phyloP scores from a whole-genome alignment of 1,140 invertebrate species.

The Ips nitidus region DNA sequence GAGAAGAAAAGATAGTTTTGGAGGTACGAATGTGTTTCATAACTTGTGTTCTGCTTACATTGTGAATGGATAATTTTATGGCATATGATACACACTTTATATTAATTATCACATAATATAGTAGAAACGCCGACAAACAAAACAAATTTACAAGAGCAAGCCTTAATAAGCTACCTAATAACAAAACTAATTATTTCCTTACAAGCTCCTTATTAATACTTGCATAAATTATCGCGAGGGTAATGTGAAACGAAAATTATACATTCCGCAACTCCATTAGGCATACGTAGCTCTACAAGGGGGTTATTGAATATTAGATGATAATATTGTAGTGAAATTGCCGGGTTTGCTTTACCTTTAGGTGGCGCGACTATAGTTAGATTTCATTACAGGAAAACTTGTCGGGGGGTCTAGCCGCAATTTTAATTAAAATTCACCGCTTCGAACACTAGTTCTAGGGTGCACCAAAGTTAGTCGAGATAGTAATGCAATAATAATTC shows the following conservation, averaged over 20 bases:
- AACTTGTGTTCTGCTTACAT: too few species aligned
- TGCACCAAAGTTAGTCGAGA: neutral
- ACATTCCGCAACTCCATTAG: slow-evolving; percentile 24
- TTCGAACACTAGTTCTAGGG: neutral
- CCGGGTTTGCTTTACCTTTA: neutral
- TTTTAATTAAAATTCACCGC: neutral
- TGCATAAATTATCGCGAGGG: slow-evolving; percentile 3
- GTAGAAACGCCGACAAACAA: too few species aligned
- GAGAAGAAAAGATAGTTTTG: too few species aligned
- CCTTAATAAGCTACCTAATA: neutral
- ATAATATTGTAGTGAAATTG: slow-evolving; percentile 33
- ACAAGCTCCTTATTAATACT: slow-evolving; percentile 9
- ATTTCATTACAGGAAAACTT: neutral
- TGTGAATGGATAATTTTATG: too few species aligned
- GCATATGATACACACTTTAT: too few species aligned
- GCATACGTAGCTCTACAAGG: slow-evolving; percentile 28
- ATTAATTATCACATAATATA: too few species aligned
- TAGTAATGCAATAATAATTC: neutral
- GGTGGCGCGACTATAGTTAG: slow-evolving; percentile 15
- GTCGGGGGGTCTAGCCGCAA: neutral
- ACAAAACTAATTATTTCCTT: neutral
- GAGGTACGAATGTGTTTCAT: too few species aligned
- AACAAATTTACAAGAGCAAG: too few species aligned
- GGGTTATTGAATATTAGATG: slow-evolving; percentile 34
- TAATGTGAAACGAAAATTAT: slow-evolving; percentile 29